Percentiles rank a stretch among this genome's conserved stretches.
These are phyloP conservation scores for Clarias fuscus DNA, from an alignment of 2,797 vertebrate species.

Conservation along the genomic window DNA sequence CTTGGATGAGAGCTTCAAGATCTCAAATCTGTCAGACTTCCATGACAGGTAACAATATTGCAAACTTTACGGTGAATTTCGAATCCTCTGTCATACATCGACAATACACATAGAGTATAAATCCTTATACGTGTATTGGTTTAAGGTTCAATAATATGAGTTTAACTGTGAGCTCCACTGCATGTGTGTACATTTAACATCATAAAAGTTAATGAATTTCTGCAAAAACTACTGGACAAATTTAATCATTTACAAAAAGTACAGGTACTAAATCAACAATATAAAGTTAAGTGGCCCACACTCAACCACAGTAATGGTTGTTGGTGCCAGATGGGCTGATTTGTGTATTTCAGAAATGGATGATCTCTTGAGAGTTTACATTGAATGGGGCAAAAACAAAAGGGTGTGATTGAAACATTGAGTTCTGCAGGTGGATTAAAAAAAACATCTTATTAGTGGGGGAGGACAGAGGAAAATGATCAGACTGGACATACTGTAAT, in stretches of 20 bases:
- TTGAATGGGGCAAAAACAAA: background rate
- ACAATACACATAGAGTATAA: background rate
- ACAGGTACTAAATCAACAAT: background rate
- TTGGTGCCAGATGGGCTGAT: background rate
- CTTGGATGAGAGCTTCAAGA: conserved; percentile 62
- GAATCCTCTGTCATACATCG: background rate
- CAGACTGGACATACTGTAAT: background rate
- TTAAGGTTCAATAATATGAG: background rate
- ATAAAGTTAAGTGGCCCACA: background rate
- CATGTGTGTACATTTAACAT: background rate
- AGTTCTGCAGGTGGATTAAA: too few relatives aligned
- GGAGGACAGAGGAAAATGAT: background rate
- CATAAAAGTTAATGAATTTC: background rate
- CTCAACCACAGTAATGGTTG: background rate
- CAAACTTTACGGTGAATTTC: background rate
- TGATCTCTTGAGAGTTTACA: background rate
- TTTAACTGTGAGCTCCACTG: background rate
- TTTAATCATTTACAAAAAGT: background rate
- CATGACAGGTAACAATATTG: conserved; percentile 26
- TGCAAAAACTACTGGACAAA: background rate
- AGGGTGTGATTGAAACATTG: background rate
- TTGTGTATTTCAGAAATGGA: background rate
- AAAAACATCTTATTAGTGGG: background rate
- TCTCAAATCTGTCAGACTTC: conserved; percentile 46
- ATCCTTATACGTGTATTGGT: background rate